Percentiles rank a stretch among this genome's conserved stretches.
These are phyloP conservation scores for Cepphus grylle DNA, from an alignment of 2,113 vertebrate species.

Conservation along the genomic window DNA sequence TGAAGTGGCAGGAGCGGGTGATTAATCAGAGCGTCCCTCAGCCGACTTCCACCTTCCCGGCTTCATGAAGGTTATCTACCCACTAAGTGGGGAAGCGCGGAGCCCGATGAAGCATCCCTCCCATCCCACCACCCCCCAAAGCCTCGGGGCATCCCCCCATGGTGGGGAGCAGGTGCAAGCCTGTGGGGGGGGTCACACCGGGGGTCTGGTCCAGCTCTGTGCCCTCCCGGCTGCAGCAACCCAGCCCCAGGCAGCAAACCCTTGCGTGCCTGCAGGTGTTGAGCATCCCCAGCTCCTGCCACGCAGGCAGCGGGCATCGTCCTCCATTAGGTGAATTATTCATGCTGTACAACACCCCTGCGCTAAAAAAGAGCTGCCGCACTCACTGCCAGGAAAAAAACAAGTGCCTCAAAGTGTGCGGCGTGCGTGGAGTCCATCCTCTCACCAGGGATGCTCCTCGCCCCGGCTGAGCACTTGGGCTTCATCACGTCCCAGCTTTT, in stretches of 20 bases:
- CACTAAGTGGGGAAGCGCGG: background rate
- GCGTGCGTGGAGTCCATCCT: background rate
- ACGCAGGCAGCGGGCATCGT: background rate
- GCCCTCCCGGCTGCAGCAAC: background rate
- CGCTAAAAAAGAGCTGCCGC: conserved; percentile 47
- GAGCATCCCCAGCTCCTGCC: background rate
- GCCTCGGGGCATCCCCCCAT: background rate
- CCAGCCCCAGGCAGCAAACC: background rate
- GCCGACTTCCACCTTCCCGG: conserved; percentile 38
- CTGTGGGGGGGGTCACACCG: background rate
- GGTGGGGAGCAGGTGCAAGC: background rate
- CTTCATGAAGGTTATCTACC: conserved; percentile 69
- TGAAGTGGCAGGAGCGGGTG: conserved; percentile 57
- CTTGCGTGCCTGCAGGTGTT: background rate
- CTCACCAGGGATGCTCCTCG: background rate
- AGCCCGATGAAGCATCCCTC: conserved; percentile 6
- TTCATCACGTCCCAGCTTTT: background rate
- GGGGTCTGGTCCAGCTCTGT: background rate
- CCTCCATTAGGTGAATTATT: conserved; percentile 67
- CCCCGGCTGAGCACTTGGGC: accelerated
- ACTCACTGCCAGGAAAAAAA: conserved; percentile 54
- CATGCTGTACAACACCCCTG: conserved; percentile 57
- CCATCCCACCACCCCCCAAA: background rate
- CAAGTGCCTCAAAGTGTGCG: conserved; percentile 15
- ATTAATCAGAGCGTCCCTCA: conserved; percentile 67